These are phyloP conservation scores for Bursaphelenchus mucronatus DNA, from an alignment of 1,140 invertebrate genomes.

Conservation along the genomic window DNA sequence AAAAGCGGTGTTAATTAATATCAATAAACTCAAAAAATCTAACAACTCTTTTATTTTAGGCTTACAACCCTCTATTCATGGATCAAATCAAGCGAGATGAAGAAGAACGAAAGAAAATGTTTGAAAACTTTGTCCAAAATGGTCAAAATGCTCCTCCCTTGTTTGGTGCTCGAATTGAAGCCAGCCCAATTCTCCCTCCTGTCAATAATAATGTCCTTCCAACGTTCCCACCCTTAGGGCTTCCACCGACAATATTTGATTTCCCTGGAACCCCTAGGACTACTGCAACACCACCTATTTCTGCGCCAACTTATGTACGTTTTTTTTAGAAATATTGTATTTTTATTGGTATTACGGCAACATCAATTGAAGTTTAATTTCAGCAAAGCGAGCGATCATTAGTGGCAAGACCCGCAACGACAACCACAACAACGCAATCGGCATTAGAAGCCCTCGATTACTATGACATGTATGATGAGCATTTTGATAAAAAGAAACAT, in stretches of 20 bases:
- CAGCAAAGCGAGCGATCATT: slow-evolving; percentile 10
- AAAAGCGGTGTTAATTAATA: no score
- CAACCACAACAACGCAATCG: slow-evolving; percentile 23
- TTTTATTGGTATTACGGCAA: background rate
- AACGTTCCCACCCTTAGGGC: no score
- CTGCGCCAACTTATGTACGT: no score
- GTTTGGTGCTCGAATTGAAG: background rate
- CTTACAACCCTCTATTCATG: slow-evolving; percentile 42
- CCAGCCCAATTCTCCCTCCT: no score
- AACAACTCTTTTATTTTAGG: slow-evolving; percentile 16
- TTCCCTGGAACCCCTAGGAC: no score
- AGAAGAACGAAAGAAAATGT: slow-evolving; percentile 24
- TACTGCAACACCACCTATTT: no score
- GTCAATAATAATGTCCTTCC: no score
- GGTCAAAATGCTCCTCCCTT: background rate
- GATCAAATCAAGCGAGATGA: slow-evolving; percentile 40
- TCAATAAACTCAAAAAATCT: no score
- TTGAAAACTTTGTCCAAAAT: slow-evolving; percentile 28
- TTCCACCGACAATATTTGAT: no score
- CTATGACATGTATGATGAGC: slow-evolving; percentile 52
- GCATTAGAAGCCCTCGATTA: slow-evolving; percentile 40
- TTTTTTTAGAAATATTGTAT: no score
- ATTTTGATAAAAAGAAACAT: slow-evolving; percentile 50
- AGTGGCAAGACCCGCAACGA: background rate
- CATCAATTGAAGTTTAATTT: background rate